Evolutionary conservation across 2,797 vertebrate genomes (phyloP).

Genomic region (Eulemur rubriventer): DNA sequence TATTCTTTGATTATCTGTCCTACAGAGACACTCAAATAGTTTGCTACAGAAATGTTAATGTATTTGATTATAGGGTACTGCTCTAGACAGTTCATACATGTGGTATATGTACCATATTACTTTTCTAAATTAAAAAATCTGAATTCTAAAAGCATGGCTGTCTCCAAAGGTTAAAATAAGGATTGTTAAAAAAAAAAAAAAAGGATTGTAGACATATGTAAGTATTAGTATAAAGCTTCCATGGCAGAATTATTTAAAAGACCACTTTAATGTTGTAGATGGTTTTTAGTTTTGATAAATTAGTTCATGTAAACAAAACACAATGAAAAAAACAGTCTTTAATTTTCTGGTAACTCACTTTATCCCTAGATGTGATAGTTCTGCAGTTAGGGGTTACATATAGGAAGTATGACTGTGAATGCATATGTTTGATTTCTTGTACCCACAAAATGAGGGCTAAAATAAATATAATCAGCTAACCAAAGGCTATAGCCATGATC

Average conservation of each 20-base stretch:
- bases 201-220: neutral
- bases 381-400: neutral
- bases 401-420: neutral
- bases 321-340: neutral
- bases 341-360: neutral
- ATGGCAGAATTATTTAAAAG: neutral
- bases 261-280: neutral
- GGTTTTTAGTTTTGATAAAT: slow-evolving; percentile 32
- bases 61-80: neutral
- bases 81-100: neutral
- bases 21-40: neutral
- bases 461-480: neutral
- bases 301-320: slow-evolving; percentile 35
- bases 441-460: neutral
- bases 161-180: neutral
- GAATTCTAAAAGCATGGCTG: neutral
- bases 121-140: neutral
- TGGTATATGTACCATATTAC: neutral
- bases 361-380: slow-evolving; percentile 5
- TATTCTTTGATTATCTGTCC: neutral
- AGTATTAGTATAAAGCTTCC: neutral
- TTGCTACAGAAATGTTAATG: slow-evolving; percentile 15
- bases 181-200: neutral
- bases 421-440: neutral
- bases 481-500: neutral